Conservation (phyloP, 2,888 invertebrate genomes). For the Lacanobia wlatinum region DNA sequence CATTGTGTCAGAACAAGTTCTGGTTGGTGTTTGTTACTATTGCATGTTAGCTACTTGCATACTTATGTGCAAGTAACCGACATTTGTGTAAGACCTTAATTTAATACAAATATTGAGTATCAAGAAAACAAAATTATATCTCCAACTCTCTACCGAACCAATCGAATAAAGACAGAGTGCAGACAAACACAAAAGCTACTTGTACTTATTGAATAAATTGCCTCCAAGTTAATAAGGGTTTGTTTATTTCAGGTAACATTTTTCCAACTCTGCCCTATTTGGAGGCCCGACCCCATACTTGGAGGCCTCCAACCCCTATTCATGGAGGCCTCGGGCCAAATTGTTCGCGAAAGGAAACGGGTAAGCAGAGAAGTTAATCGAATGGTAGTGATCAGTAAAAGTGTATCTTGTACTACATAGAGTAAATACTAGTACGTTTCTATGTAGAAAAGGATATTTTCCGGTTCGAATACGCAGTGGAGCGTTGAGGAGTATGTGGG, state of each 20-base stretch:
- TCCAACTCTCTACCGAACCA: slow-evolving; percentile 22
- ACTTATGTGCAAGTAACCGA: too few relatives aligned
- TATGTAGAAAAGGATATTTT: slow-evolving; percentile 6
- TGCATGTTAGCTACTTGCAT: too few relatives aligned
- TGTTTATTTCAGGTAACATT: slow-evolving; percentile 62
- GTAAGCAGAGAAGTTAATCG: slow-evolving; percentile 54
- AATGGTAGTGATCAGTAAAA: slow-evolving; percentile 43
- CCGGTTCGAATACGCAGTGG: not conserved
- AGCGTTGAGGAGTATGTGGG: not conserved
- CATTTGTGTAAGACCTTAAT: too few relatives aligned
- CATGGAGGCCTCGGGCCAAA: slow-evolving; percentile 49
- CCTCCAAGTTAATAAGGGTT: slow-evolving; percentile 56
- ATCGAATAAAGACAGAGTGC: slow-evolving; percentile 19
- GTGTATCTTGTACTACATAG: slow-evolving; percentile 29
- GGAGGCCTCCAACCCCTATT: slow-evolving; percentile 30
- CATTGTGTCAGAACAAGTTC: too few relatives aligned
- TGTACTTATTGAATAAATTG: slow-evolving; percentile 56
- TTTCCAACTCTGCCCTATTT: slow-evolving; percentile 19
- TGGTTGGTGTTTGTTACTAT: too few relatives aligned
- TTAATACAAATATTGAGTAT: too few relatives aligned
- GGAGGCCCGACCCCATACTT: slow-evolving; percentile 40
- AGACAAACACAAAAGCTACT: slow-evolving; percentile 53
- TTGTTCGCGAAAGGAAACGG: slow-evolving; percentile 53
- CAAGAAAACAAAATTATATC: slow-evolving; percentile 31
- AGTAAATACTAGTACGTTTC: slow-evolving; percentile 30